Evolutionary conservation across 2,888 invertebrate genomes (phyloP), one percentile per base, ranked within the genome.

Genomic region (Lordiphosa fenestrarum): DNA sequence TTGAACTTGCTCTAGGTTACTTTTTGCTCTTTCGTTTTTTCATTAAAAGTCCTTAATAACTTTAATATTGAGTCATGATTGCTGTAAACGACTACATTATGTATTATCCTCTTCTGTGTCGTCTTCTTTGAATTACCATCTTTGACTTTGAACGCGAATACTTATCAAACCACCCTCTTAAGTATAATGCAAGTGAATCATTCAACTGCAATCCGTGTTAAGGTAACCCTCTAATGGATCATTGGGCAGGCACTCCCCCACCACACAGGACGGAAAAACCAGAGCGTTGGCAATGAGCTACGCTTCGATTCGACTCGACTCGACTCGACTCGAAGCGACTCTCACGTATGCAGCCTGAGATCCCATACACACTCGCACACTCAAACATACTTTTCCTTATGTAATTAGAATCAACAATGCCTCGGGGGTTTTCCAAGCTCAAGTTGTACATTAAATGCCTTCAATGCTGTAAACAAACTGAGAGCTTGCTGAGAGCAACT

Each of bases 391-490:
- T 30, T 36, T 53, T 38, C 65, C 53, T 63, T 57, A 56, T 73
- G 37, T 61, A 72, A 75, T 67, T 57, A 52, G 47, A 64, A 70
- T 59, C 46, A 50, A 50, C 53, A 56, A 48, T 47, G 38, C 41
- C 19, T 19, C 33, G 23, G 75, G 74, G 66, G 53, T 78, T 75
- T 75, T 56, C 80, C 80, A 63, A 46, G 36, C 53, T 57, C 33
- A 38, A 44, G 37, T 30, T 30, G 44, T 10, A 30, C 15, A 40
- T n/a, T 25, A 12, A 37, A 9, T 37, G 25, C 36, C 25, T 33
- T 46, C 53, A 19, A 25, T 15, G 44, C 25, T 7, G 25, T 37
- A 19, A 9, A 7, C 38, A 39, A 36, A 61, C 23, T 59, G 47
- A 30, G 50, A 42, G 51, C 42, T 42, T 25, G 6, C 13, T 21